Base-by-base conservation (phyloP, 2,888 invertebrate species). In the Pseudoips prasinana region DNA sequence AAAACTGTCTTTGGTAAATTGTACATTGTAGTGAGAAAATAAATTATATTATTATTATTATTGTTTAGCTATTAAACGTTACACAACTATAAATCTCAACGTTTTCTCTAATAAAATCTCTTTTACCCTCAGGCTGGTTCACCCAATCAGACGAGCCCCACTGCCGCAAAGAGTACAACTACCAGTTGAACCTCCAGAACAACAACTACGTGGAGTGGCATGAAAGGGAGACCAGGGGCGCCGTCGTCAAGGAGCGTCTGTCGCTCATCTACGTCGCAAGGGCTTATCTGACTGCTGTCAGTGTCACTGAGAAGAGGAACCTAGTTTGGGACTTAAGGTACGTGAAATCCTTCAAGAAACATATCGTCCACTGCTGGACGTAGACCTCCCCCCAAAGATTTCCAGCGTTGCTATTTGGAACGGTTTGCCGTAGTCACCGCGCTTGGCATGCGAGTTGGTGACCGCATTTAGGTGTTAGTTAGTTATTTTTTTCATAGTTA, bases 251-350 rank as follows among this genome's bases (percentile, higher is more conserved):
- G 57, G 90, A 89, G 57, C 90, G 94, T 67, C 87, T 92, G 51
- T 94, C 94, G 19, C 87, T 97, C 29, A 91, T 97, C 48, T 97
- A 95, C 71, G 91, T 95, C 35, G 93, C 93, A 30, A 91, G 92
- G 66, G 93, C 95, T 3, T 96, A 95, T 72, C 86, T 94, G 50
- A 93, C 94, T 30, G 94, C 95, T 26, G 91, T 97, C 31, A 94
- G 93, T 70, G 95, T 97, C 14, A 96, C 97, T 0, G 97, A 97
- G 73, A 93, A 97, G 62, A 92, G 97, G 58, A 97, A 97, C 76
- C 83, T 97, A 61, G 94, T 95, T 10, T 97, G 96, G 89, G 94
- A 95, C 65, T 92, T 94, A 72, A 92, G 88, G 90, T 90, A 57
- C 42, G 54, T 46, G n/a, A n/a, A n/a, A n/a, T n/a, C 34, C 7